Evolutionary conservation across 2,113 vertebrate genomes (phyloP).

Genomic region (Campylomormyrus tamandua): DNA sequence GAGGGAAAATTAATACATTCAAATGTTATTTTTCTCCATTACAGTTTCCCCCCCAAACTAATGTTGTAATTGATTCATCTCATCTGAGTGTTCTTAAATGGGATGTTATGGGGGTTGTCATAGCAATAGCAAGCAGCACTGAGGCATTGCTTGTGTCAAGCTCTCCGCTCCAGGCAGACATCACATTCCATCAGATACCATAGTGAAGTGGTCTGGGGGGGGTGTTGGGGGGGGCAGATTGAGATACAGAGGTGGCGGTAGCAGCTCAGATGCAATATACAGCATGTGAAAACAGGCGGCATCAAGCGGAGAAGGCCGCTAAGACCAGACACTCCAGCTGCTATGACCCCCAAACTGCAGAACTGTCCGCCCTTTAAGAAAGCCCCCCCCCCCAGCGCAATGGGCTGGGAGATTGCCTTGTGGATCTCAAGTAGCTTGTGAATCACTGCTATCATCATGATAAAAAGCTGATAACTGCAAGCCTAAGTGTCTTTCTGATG

Average conservation of each 20-base stretch:
- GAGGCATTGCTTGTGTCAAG: conserved; percentile 32
- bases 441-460: not conserved
- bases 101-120: conserved; percentile 43
- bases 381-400: not conserved
- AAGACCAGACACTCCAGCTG: conserved; percentile 41
- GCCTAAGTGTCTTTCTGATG: not conserved
- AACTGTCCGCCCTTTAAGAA: not conserved
- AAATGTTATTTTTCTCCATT: not conserved
- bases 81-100: not conserved
- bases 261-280: conserved; percentile 33
- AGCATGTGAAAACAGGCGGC: conserved; percentile 31
- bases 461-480: not conserved
- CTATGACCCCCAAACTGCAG: conserved; percentile 31
- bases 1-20: not conserved
- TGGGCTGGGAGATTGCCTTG: not conserved
- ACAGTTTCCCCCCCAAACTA: not conserved
- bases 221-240: not conserved
- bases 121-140: conserved; percentile 63
- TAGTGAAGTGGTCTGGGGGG: conserved; percentile 9
- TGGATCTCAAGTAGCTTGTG: not conserved
- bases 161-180: conserved; percentile 33
- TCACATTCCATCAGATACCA: conserved; percentile 28
- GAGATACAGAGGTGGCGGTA: conserved; percentile 8
- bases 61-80: not conserved
- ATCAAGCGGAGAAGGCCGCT: conserved; percentile 18